Evolutionary conservation across 64 coral and sea anemone genomes (phyloP).

Genomic region (Montipora capricornis): DNA sequence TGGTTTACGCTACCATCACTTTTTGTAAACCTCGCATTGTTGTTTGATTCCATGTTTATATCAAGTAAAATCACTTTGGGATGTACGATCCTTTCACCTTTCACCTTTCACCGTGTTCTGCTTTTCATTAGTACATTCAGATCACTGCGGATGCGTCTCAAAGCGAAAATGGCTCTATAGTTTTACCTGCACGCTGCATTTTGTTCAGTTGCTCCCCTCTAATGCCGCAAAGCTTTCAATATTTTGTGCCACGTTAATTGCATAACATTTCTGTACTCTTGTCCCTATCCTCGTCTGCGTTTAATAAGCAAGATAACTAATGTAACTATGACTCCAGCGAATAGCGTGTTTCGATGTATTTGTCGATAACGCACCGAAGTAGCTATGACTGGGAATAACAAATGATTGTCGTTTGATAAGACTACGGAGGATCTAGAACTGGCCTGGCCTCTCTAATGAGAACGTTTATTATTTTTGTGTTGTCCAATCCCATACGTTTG

Average conservation of each 20-base stretch:
- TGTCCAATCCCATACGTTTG: too few relatives aligned
- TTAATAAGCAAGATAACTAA: not conserved
- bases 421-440: not conserved
- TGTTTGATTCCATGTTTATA: not conserved
- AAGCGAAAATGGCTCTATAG: too few relatives aligned
- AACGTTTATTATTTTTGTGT: too few relatives aligned
- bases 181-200: not conserved
- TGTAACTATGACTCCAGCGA: not conserved
- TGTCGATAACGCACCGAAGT: not conserved
- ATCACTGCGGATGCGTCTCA: too few relatives aligned
- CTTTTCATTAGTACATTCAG: too few relatives aligned
- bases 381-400: not conserved
- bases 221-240: not conserved
- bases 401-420: not conserved
- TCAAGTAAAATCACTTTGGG: not conserved
- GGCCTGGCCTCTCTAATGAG: not conserved
- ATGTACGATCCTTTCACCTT: not conserved
- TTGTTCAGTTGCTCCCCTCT: not conserved
- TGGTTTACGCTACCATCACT: not conserved
- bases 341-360: not conserved
- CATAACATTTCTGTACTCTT: not conserved
- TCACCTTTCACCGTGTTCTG: not conserved
- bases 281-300: not conserved
- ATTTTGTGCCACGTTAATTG: not conserved
- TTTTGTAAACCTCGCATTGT: not conserved